Conservation (phyloP, 2,113 vertebrate genomes). For the Chaetorhynchus papuensis region DNA sequence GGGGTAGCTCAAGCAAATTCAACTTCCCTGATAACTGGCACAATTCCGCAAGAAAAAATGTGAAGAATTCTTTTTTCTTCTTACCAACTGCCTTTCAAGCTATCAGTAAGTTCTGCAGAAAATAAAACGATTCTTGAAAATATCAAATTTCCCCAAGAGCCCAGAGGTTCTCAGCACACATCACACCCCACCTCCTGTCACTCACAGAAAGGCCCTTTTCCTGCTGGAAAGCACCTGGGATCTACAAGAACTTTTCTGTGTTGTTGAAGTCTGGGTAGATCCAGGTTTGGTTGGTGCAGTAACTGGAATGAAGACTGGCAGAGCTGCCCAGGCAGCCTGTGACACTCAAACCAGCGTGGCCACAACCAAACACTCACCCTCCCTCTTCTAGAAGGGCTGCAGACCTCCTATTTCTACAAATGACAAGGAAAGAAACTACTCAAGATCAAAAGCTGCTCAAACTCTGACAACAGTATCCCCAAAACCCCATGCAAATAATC, state of each 20-base stretch:
- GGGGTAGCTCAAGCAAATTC: not conserved
- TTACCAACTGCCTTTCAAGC: not conserved
- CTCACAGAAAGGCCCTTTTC: not conserved
- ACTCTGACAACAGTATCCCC: not conserved
- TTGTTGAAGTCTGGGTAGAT: not conserved
- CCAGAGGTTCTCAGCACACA: not conserved
- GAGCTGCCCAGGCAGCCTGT: not conserved
- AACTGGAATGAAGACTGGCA: not conserved
- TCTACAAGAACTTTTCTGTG: not conserved
- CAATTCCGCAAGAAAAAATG: not conserved
- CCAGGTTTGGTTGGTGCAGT: not conserved
- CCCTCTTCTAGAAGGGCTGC: not conserved
- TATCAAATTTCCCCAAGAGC: not conserved
- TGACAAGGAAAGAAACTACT: not conserved
- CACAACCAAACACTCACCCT: not conserved
- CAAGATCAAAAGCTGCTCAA: not conserved
- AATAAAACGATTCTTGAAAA: not conserved
- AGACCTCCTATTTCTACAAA: not conserved
- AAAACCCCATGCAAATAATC: not conserved
- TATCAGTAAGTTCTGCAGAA: not conserved
- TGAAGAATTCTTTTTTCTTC: not conserved
- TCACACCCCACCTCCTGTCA: not conserved
- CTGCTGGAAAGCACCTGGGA: not conserved
- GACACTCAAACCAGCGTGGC: fast-evolving
- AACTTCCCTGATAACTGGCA: not conserved